Conservation (phyloP, 2,113 vertebrate species). For the Rhea americana region DNA sequence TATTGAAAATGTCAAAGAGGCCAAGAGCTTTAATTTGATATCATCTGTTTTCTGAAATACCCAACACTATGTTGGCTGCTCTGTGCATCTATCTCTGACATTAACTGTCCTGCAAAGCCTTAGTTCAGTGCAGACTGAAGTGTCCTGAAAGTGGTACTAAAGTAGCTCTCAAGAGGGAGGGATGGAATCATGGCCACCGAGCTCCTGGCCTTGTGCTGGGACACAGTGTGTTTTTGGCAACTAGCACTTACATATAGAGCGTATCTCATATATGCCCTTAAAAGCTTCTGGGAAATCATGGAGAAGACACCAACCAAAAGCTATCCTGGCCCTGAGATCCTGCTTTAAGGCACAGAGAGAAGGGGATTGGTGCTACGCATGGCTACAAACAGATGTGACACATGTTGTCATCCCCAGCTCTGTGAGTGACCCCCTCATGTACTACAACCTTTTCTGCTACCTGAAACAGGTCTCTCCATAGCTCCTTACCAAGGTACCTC, state of each 20-base stretch:
- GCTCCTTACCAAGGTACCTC: background rate
- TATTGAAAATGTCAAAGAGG: background rate
- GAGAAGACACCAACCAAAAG: background rate
- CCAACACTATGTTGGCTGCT: background rate
- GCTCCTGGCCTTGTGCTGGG: background rate
- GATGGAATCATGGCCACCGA: background rate
- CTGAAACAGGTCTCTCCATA: background rate
- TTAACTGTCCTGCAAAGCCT: background rate
- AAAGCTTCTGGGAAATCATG: background rate
- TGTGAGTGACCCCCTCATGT: background rate
- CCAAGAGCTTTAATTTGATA: background rate
- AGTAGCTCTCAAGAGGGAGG: background rate
- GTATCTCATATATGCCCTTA: background rate
- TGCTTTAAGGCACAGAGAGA: background rate
- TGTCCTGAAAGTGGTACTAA: background rate
- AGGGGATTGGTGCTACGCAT: fast-evolving
- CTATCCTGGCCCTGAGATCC: background rate
- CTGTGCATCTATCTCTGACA: background rate
- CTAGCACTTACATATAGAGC: fast-evolving
- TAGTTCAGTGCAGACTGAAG: background rate
- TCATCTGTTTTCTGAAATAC: background rate
- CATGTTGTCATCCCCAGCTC: background rate
- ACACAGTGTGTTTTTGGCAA: fast-evolving
- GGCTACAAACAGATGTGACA: background rate
- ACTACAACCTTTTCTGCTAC: background rate